Conservation (phyloP, 2,888 invertebrate genomes). For the Linnaemya tessellans region DNA sequence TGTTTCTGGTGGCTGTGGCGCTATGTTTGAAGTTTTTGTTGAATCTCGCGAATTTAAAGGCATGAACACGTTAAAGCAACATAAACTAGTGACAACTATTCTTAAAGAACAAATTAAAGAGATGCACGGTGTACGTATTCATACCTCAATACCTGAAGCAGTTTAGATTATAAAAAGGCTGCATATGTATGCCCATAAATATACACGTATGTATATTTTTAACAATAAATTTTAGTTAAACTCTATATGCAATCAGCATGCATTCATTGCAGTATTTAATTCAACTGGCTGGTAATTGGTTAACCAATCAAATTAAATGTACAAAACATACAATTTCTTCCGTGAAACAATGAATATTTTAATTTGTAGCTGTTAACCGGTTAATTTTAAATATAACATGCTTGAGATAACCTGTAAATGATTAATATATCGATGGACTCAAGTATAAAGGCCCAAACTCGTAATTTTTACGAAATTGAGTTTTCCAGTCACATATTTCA, state of each 20-base stretch:
- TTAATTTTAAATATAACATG: too few relatives aligned
- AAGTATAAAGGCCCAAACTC: too few relatives aligned
- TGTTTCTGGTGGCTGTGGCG: conserved; percentile 72
- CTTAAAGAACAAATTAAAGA: conserved; percentile 71
- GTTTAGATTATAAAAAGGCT: conserved; percentile 8
- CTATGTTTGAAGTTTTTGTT: conserved; percentile 72
- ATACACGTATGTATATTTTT: too few relatives aligned
- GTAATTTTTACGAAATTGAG: too few relatives aligned
- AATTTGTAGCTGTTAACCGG: too few relatives aligned
- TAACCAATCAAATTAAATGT: too few relatives aligned
- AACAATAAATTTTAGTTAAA: conserved; percentile 37
- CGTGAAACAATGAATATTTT: too few relatives aligned
- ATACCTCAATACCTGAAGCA: conserved; percentile 65
- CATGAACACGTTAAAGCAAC: conserved; percentile 70
- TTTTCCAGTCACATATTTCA: too few relatives aligned
- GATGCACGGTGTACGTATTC: conserved; percentile 72
- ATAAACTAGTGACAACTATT: conserved; percentile 68
- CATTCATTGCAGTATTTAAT: neutral
- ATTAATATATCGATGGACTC: too few relatives aligned
- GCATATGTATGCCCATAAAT: neutral
- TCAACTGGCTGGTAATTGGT: too few relatives aligned
- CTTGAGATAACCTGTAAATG: too few relatives aligned
- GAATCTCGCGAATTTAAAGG: conserved; percentile 69
- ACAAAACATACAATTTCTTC: too few relatives aligned
- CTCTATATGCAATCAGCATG: neutral